Conservation (phyloP, 1,140 invertebrate genomes). For the Cecropterus lyciades region DNA sequence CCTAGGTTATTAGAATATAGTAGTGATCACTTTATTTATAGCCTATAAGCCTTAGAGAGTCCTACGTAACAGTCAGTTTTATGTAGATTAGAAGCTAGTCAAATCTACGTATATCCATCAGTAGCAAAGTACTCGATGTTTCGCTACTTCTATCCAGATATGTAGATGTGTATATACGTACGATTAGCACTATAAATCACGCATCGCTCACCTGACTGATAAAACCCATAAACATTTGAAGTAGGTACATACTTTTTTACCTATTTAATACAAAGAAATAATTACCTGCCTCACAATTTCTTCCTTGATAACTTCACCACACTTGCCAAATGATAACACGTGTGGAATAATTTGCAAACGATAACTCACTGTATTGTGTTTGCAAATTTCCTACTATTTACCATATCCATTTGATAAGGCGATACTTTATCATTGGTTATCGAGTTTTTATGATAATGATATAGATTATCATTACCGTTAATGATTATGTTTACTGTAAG, state of each 20-base stretch:
- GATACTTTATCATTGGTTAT: slow-evolving; percentile 47
- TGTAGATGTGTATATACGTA: too few species aligned
- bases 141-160: too few species aligned
- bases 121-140: too few species aligned
- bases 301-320: slow-evolving; percentile 7
- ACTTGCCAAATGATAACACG: slow-evolving; percentile 41
- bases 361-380: slow-evolving; percentile 50
- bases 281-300: slow-evolving; percentile 14
- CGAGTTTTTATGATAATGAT: slow-evolving; percentile 49
- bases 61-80: too few species aligned
- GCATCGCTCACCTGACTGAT: slow-evolving; percentile 1
- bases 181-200: background rate
- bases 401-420: slow-evolving; percentile 60
- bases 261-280: background rate
- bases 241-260: background rate
- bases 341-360: slow-evolving; percentile 40
- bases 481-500: slow-evolving; percentile 46
- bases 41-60: too few species aligned
- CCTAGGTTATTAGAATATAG: too few species aligned
- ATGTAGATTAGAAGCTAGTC: too few species aligned
- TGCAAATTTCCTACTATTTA: slow-evolving; percentile 51
- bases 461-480: slow-evolving; percentile 53
- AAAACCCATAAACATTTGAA: slow-evolving; percentile 5
- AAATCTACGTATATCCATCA: too few species aligned
- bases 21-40: too few species aligned